Evolutionary conservation across 2,888 invertebrate genomes (phyloP).

Genomic region (Drosophila merina): DNA sequence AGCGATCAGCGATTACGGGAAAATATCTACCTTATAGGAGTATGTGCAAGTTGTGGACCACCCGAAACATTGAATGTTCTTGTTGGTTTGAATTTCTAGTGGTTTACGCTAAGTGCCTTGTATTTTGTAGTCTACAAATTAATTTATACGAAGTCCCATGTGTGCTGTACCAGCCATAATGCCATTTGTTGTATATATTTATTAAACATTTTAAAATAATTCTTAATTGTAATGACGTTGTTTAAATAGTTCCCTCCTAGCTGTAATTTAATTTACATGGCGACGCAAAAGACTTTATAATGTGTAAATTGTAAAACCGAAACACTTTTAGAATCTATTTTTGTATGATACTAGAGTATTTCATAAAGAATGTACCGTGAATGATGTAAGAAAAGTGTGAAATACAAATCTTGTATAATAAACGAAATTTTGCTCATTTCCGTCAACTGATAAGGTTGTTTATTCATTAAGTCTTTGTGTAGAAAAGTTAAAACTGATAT

Average conservation of each 20-base stretch:
- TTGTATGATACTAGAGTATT: slow-evolving; percentile 43
- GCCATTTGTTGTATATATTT: slow-evolving; percentile 77
- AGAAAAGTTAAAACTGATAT: not conserved
- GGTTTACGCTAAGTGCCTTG: slow-evolving; percentile 51
- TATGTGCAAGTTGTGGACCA: slow-evolving; percentile 49
- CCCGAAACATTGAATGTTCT: slow-evolving; percentile 57
- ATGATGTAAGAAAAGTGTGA: slow-evolving; percentile 5
- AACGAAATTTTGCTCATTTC: slow-evolving; percentile 2
- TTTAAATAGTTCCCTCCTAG: slow-evolving; percentile 43
- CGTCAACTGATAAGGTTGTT: not conserved
- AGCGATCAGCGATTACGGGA: slow-evolving; percentile 17
- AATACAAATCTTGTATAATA: not conserved
- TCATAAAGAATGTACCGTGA: not conserved
- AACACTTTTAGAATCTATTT: slow-evolving; percentile 19
- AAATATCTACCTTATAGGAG: slow-evolving; percentile 38
- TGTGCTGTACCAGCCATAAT: slow-evolving; percentile 57
- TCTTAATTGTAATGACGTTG: slow-evolving; percentile 34
- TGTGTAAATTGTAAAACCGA: slow-evolving; percentile 47
- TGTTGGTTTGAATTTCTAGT: slow-evolving; percentile 37
- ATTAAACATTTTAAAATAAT: slow-evolving; percentile 52
- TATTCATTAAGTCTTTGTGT: not conserved
- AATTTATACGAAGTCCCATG: slow-evolving; percentile 41
- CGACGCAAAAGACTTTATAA: slow-evolving; percentile 68
- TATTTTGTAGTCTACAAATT: slow-evolving; percentile 42
- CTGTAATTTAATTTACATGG: slow-evolving; percentile 42